Percentiles rank a stretch among this genome's conserved stretches.
These are phyloP conservation scores for Tinea pellionella DNA, from an alignment of 2,888 invertebrate species.

Conservation along the genomic window DNA sequence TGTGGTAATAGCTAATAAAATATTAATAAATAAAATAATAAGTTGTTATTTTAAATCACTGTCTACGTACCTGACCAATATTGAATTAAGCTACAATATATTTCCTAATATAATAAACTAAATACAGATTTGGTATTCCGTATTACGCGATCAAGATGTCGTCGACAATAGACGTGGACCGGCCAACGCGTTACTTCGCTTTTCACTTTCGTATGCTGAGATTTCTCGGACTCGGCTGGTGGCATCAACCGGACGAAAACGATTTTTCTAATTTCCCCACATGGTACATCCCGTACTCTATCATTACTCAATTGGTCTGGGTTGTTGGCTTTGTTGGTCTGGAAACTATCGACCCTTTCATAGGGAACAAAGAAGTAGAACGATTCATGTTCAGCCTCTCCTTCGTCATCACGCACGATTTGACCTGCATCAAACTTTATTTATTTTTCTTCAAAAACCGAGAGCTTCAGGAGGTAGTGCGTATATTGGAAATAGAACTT, in stretches of 20 bases:
- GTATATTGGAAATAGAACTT: slow-evolving; percentile 42
- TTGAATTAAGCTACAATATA: not conserved
- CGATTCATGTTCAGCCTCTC: slow-evolving; percentile 61
- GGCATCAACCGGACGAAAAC: slow-evolving; percentile 55
- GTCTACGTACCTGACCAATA: not conserved
- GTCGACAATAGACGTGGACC: slow-evolving; percentile 16
- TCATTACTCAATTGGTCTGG: slow-evolving; percentile 49
- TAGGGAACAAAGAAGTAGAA: slow-evolving; percentile 54
- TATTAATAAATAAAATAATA: too few relatives aligned
- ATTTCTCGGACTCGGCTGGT: slow-evolving; percentile 55
- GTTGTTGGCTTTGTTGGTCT: slow-evolving; percentile 56
- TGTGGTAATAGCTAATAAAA: too few relatives aligned
- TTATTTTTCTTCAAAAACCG: slow-evolving; percentile 53
- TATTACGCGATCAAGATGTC: not conserved
- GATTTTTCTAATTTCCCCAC: slow-evolving; percentile 46
- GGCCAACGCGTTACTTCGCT: slow-evolving; percentile 43
- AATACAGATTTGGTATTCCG: not conserved
- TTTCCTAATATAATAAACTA: not conserved
- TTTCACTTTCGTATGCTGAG: slow-evolving; percentile 46
- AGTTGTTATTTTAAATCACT: not conserved
- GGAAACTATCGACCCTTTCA: slow-evolving; percentile 58
- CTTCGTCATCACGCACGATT: slow-evolving; percentile 57
- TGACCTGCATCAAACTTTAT: slow-evolving; percentile 53
- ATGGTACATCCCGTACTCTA: slow-evolving; percentile 48
- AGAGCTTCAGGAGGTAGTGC: slow-evolving; percentile 49